Evolutionary conservation across 2,888 invertebrate genomes (phyloP), one percentile per base, ranked within the genome.

Genomic region (Tenodera sinensis): DNA sequence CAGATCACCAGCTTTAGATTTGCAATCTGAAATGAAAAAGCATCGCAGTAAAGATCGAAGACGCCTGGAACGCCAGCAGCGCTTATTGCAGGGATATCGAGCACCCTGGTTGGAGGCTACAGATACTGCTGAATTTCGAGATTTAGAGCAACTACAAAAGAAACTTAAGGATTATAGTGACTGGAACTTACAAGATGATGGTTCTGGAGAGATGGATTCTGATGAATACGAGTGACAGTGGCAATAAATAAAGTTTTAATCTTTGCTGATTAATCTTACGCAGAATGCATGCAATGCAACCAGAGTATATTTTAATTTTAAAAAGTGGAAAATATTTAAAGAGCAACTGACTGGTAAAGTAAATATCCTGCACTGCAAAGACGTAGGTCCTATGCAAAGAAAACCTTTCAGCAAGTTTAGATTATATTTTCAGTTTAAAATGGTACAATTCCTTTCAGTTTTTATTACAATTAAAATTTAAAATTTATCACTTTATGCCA

Each of bases 1-100:
- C 92, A 96, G 95, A 84, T 95, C 95, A 1, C 95, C 95, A 89
- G 94, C 95, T 88, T 95, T 95, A 92, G 95, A 96, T 92, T 93
- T 95, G 83, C 94, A 95, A 91, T 93, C 94, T 87, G 95, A 95
- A 4, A 94, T 95, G 93, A 94, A 94, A 83, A 93, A 94, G 34
- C 95, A 95, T 90, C 94, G 94, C 84, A 81, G 28, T 28, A 93
- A 89, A 84, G 88, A 90, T 25, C 83, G 85, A 14, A 89, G 92
- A 89, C 91, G 92, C 71, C 92, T 93, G 88, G 92, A 92, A 83
- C 91, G 92, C 71, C 92, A 93, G 89, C 92, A 92, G 82, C 91
- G 91, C 89, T 88, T 92, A 47, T 90, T 93, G 14, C 92, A 93
- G 90, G 93, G 92, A 25, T 92, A 91, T 89, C 91, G 91, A 6